Base-by-base conservation (phyloP, 2,888 invertebrate genomes). In the Boloria euphrosyne region DNA sequence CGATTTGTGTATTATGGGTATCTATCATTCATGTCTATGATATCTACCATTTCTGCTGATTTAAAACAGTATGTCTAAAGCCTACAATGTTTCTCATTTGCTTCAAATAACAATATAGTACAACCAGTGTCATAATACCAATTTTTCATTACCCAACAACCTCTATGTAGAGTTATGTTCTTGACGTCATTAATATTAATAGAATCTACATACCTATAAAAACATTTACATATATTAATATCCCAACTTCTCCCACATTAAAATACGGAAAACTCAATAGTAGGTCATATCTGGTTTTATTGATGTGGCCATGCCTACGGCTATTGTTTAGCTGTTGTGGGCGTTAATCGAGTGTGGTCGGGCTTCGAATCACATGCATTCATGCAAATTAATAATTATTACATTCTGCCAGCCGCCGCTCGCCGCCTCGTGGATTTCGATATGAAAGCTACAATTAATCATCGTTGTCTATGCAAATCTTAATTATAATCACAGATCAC, bases 341-440 rank as follows among this genome's bases (percentile, higher is more conserved):
- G 68, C 51, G 68, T 55, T 31, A 62, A 69, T 60, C 53, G 62
- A 59, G 62, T 62, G 68, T 60, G 60, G 60, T 68, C 38, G 63
- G 57, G 63, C 62, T 65, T 68, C 59, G 50, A 62, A 69, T 67
- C 69, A 53, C 68, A 68, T 62, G 62, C 62, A 57, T 43, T 60
- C 68, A 60, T 53, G 57, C 70, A 68, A 70, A 70, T 70, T 70
- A 70, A 63, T 70, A 68, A 70, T 68, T 61, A 68, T 65, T 68
- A 65, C 54, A 65, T 63, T 62, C 51, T 50, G 54, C 55, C 51
- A 53, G 53, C 54, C 18, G 50, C 50, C 22, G 50, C 50, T 50
- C 14, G 14, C 50, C 52, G 61, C 52, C 49, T 16, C 17, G 49
- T 51, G 62, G 51, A 55, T 63, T 60, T 66, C 58, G 51, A 61